These are phyloP conservation scores for Tichodroma muraria DNA, from an alignment of 2,113 vertebrate species.

Conservation along the genomic window DNA sequence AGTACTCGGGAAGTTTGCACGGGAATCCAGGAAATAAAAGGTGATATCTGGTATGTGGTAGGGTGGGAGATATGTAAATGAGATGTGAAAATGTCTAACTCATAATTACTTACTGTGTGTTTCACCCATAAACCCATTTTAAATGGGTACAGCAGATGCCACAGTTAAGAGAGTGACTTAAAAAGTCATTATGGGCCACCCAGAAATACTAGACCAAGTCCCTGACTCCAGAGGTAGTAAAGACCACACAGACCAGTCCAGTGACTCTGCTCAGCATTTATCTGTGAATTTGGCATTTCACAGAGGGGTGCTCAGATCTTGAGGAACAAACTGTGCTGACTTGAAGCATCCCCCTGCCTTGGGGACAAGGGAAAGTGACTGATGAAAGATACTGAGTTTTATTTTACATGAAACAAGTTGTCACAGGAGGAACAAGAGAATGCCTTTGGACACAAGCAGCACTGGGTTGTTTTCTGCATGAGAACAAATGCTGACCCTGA, in stretches of 20 bases:
- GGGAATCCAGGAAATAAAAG: background rate
- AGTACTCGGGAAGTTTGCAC: background rate
- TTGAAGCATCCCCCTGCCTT: background rate
- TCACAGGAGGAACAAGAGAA: background rate
- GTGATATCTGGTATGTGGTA: background rate
- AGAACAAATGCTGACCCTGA: background rate
- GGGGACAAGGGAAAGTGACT: background rate
- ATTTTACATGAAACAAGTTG: background rate
- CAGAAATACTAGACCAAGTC: background rate
- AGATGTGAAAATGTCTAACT: background rate
- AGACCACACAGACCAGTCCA: background rate
- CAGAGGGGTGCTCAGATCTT: background rate
- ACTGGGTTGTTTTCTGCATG: background rate
- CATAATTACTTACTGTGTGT: background rate
- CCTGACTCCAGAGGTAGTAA: slow-evolving; percentile 2
- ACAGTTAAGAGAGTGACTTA: background rate
- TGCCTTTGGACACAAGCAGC: background rate
- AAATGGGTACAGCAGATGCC: background rate
- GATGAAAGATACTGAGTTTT: background rate
- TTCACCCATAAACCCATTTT: background rate
- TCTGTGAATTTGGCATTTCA: background rate
- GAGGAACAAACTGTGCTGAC: background rate
- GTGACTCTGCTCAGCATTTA: background rate
- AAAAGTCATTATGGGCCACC: background rate
- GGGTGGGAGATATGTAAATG: background rate